These are phyloP conservation scores for Thaleichthys pacificus DNA, from an alignment of 2,797 vertebrate genomes.

Conservation along the genomic window DNA sequence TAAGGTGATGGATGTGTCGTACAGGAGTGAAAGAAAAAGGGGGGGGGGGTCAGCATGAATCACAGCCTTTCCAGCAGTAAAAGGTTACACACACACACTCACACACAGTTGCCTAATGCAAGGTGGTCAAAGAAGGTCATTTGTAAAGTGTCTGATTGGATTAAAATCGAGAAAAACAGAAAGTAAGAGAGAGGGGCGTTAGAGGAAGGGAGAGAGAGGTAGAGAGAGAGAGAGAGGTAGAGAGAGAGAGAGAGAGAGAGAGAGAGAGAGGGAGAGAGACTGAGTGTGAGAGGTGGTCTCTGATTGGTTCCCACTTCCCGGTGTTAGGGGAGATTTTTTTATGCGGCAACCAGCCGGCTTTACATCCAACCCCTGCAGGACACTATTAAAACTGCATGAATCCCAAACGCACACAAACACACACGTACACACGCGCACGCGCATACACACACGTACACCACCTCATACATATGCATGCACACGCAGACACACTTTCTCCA, in stretches of 20 bases:
- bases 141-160: too few relatives aligned
- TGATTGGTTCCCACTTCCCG: not conserved
- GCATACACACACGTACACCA: slow-evolving; percentile 17
- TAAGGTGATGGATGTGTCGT: too few relatives aligned
- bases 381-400: slow-evolving; percentile 62
- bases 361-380: slow-evolving; percentile 31
- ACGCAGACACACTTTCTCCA: slow-evolving; percentile 15
- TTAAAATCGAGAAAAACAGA: not conserved
- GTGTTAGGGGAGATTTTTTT: slow-evolving; percentile 4
- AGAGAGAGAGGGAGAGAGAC: not conserved
- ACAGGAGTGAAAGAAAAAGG: too few relatives aligned
- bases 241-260: not conserved
- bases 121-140: too few relatives aligned
- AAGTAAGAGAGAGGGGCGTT: not conserved
- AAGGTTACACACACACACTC: too few relatives aligned
- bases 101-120: too few relatives aligned
- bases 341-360: slow-evolving; percentile 17
- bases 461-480: slow-evolving; percentile 26
- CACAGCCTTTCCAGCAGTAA: too few relatives aligned
- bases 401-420: slow-evolving; percentile 4
- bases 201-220: too few relatives aligned
- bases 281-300: not conserved
- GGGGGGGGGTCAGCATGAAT: not conserved
- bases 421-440: slow-evolving; percentile 9
- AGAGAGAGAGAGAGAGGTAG: too few relatives aligned